Percentiles rank a stretch among this genome's conserved stretches.
Conservation (phyloP, 2,113 vertebrate genomes). For the Marmota monax region DNA sequence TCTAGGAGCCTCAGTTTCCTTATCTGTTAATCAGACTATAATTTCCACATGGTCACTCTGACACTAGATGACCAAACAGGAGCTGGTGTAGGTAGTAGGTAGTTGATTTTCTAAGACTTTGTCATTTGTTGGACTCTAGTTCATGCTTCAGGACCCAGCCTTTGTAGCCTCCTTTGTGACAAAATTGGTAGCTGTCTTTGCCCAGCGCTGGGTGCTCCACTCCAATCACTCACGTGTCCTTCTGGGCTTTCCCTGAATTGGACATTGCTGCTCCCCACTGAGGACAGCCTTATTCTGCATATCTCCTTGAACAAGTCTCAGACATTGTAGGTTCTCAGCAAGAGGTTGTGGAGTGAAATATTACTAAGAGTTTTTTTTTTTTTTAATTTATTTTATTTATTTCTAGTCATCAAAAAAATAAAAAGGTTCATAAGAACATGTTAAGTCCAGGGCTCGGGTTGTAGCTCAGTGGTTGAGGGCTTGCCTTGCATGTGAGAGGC, state of each 20-base stretch:
- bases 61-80: background rate
- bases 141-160: background rate
- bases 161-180: background rate
- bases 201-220: background rate
- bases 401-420: conserved; percentile 28
- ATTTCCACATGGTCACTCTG: background rate
- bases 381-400: conserved; percentile 39
- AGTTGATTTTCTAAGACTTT: background rate
- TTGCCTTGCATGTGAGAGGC: no score
- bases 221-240: background rate
- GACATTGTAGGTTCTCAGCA: background rate
- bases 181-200: background rate
- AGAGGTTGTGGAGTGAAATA: background rate
- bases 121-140: background rate
- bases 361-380: conserved; percentile 3
- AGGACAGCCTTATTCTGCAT: background rate
- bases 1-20: background rate
- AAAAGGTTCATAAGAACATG: background rate
- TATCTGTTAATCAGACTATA: background rate
- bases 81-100: background rate
- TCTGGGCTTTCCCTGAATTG: background rate
- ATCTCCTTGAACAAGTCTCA: background rate
- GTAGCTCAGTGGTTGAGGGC: no score
- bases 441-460: background rate
- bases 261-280: background rate